phyloP scores from a whole-genome alignment of 2,113 vertebrate species.

The Thymallus thymallus region DNA sequence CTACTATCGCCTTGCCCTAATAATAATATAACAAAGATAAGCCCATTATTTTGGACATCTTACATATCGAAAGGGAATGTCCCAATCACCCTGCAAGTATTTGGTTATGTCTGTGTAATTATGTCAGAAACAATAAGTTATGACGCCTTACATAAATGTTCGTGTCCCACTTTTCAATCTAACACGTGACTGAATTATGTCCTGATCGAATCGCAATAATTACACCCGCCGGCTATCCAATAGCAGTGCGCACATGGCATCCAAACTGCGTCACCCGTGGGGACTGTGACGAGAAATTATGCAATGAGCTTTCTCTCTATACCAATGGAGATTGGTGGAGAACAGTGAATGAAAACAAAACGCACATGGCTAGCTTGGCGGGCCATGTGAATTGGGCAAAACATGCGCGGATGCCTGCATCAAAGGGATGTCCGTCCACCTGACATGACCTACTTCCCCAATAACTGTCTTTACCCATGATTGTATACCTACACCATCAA shows the following conservation, averaged over 20 bases:
- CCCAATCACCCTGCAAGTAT: neutral
- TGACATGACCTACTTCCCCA: conserved; percentile 57
- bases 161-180: conserved; percentile 43
- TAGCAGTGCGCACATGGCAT: conserved; percentile 42
- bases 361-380: conserved; percentile 79
- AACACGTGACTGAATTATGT: conserved; percentile 27
- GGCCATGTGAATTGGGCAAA: conserved; percentile 72
- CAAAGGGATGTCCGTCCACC: too few relatives aligned
- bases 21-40: too few relatives aligned
- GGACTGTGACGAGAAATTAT: conserved; percentile 45
- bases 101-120: neutral
- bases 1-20: too few relatives aligned
- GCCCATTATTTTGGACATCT: too few relatives aligned
- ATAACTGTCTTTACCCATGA: conserved; percentile 37
- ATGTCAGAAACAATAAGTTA: conserved; percentile 9
- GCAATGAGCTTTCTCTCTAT: conserved; percentile 52
- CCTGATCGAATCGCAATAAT: too few relatives aligned
- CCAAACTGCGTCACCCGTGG: conserved; percentile 33
- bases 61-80: neutral
- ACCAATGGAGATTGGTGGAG: conserved; percentile 68
- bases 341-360: conserved; percentile 83
- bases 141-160: conserved; percentile 24
- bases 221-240: conserved; percentile 16
- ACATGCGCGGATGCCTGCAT: conserved; percentile 27
- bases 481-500: neutral